phyloP scores from a whole-genome alignment of 2,797 vertebrate genomes.

The Acestrorhynchus altus region DNA sequence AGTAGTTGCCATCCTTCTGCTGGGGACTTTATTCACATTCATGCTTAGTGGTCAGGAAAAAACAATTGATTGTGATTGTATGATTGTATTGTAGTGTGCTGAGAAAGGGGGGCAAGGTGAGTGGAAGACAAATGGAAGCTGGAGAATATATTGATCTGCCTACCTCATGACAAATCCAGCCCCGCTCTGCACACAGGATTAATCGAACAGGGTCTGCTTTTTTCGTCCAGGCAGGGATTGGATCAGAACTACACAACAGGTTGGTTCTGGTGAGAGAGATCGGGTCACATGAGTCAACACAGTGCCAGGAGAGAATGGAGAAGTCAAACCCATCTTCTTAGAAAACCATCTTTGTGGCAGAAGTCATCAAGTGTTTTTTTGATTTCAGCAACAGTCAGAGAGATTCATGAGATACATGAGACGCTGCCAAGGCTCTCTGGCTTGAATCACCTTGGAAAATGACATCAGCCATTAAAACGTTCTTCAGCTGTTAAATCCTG shows the following conservation, averaged over 20 bases:
- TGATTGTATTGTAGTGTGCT: constrained; percentile 8
- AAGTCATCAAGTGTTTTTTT: background rate
- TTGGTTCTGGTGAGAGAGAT: constrained; percentile 4
- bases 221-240: constrained; percentile 2
- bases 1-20: constrained; percentile 5
- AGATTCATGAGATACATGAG: background rate
- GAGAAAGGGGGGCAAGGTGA: constrained; percentile 10
- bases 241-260: constrained; percentile 1
- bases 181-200: constrained; percentile 10
- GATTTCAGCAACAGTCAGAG: background rate
- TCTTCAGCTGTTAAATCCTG: constrained; percentile 6
- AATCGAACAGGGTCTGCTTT: constrained; percentile 30
- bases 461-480: background rate
- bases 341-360: background rate
- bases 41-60: constrained; percentile 14
- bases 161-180: too few relatives aligned
- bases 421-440: background rate
- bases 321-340: background rate
- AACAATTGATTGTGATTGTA: constrained; percentile 30
- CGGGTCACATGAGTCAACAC: constrained; percentile 1
- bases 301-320: background rate
- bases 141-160: constrained; percentile 30
- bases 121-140: constrained; percentile 31
- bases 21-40: constrained; percentile 19
- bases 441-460: background rate